phyloP scores from a whole-genome alignment of 2,888 invertebrate genomes.

The Sympetrum striolatum region DNA sequence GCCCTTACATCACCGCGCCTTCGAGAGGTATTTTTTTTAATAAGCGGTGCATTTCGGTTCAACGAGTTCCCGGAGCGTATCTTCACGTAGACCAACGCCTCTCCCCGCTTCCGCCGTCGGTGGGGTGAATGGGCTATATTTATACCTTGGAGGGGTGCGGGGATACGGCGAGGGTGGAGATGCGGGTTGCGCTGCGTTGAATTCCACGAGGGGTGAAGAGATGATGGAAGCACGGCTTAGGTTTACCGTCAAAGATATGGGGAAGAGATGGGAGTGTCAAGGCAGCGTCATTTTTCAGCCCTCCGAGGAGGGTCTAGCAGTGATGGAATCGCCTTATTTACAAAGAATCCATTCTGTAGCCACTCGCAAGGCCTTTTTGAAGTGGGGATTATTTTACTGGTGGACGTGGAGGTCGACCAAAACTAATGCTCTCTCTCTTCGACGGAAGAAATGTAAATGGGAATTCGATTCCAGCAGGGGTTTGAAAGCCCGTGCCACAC shows the following conservation, averaged over 20 bases:
- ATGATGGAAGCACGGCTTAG: neutral
- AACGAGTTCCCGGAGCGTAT: neutral
- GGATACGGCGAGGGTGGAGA: neutral
- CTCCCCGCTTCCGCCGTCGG: neutral
- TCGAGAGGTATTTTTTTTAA: neutral
- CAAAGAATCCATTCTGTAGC: neutral
- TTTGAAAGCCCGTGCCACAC: neutral
- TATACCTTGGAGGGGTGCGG: neutral
- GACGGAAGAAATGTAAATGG: neutral
- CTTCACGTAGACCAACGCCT: neutral
- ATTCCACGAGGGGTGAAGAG: neutral
- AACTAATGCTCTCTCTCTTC: neutral
- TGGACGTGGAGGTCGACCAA: neutral
- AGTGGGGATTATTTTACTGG: neutral
- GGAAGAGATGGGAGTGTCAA: neutral
- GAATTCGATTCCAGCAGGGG: neutral
- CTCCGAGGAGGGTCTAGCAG: neutral
- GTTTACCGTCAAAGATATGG: neutral
- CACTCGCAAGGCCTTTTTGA: neutral
- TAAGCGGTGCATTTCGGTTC: neutral
- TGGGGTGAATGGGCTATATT: conserved; percentile 13
- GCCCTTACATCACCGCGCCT: conserved; percentile 3
- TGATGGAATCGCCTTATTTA: neutral
- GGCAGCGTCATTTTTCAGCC: neutral
- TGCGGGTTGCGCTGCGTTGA: neutral